Evolutionary conservation across 2,113 vertebrate species (phyloP).

Genomic region (Glaucidium brasilianum): DNA sequence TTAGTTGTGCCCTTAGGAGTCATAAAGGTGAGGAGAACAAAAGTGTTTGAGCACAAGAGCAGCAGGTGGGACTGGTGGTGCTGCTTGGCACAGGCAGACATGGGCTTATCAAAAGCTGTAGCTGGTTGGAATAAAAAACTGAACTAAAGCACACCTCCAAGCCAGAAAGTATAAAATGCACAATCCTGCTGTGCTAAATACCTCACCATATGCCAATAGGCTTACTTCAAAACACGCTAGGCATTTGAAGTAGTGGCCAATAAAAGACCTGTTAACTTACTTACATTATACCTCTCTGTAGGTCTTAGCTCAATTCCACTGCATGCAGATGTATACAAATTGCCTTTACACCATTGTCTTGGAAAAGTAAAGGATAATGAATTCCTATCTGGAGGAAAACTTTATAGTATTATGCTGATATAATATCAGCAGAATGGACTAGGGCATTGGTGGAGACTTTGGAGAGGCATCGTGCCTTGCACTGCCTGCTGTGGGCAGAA

Average conservation of each 20-base stretch:
- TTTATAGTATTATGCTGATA: background rate
- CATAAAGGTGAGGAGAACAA: background rate
- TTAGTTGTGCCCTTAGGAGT: accelerated
- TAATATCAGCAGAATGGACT: background rate
- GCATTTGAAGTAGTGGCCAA: background rate
- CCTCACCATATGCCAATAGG: background rate
- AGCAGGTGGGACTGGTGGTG: background rate
- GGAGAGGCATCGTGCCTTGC: background rate
- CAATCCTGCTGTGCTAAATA: background rate
- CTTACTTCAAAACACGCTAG: background rate
- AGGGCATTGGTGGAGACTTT: background rate
- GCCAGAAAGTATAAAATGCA: background rate
- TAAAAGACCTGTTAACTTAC: background rate
- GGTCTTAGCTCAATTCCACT: background rate
- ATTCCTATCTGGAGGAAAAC: background rate
- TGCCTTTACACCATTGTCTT: background rate
- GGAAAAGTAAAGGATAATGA: background rate
- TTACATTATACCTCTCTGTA: background rate
- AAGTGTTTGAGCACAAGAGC: background rate
- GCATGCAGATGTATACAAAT: background rate
- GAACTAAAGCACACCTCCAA: background rate
- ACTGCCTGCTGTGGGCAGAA: accelerated
- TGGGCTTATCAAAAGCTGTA: background rate
- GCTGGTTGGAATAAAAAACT: background rate
- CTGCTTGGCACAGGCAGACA: background rate